Evolutionary conservation across 2,113 vertebrate genomes (phyloP).

Genomic region (Aspiorhynchus laticeps): DNA sequence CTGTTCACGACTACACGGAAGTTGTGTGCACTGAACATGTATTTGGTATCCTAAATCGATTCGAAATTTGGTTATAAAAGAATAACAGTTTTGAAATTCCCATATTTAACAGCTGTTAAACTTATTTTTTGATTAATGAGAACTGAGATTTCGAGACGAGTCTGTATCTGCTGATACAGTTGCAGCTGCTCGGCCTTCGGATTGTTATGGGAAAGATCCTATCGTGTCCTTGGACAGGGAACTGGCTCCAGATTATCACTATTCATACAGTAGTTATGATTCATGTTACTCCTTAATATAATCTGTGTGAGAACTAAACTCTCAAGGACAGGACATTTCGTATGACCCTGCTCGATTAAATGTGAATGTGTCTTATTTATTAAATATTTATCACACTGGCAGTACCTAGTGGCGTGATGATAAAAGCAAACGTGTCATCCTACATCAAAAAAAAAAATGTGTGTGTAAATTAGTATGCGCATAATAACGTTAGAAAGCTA

Average conservation of each 20-base stretch:
- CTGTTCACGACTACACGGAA: constrained; percentile 1
- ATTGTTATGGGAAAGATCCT: not conserved
- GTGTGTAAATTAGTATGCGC: not conserved
- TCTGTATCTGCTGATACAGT: not conserved
- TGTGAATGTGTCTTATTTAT: not conserved
- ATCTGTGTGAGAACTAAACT: not conserved
- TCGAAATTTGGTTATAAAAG: not conserved
- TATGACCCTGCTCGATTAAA: not conserved
- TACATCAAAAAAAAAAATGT: not conserved
- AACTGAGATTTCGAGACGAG: not conserved
- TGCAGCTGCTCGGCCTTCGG: not conserved
- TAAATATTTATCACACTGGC: not conserved
- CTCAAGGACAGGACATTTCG: not conserved
- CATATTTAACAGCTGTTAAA: not conserved
- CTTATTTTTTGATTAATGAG: not conserved
- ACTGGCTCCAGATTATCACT: not conserved
- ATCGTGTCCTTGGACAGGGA: not conserved
- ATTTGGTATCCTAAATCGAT: not conserved
- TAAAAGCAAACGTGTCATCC: not conserved
- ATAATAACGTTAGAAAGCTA: not conserved
- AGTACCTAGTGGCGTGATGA: not conserved
- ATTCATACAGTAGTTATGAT: not conserved
- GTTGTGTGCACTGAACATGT: not conserved
- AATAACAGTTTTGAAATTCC: not conserved
- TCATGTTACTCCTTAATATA: not conserved